Evolutionary conservation across 2,888 invertebrate species (phyloP).

Genomic region (Brachynemurus nebulosus): DNA sequence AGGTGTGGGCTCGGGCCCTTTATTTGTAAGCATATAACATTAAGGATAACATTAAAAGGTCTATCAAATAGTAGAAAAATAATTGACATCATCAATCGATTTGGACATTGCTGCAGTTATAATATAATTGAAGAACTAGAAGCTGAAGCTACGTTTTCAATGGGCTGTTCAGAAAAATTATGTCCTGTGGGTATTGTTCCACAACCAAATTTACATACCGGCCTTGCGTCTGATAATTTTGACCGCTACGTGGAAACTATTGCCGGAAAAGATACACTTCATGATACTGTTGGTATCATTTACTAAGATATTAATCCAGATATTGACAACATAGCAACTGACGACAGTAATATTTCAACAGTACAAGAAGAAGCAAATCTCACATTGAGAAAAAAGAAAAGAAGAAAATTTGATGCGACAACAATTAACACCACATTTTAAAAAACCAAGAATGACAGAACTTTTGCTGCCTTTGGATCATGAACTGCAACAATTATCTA

Average conservation of each 20-base stretch:
- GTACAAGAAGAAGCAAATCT: background rate
- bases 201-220: conserved; percentile 12
- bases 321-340: background rate
- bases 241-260: background rate
- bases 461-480: too few species aligned
- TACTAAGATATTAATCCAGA: conserved; percentile 13
- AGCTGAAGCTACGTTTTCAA: conserved; percentile 12
- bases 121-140: conserved; percentile 17
- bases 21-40: conserved; percentile 19
- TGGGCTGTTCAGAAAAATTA: conserved; percentile 5
- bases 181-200: conserved; percentile 15
- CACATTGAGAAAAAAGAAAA: conserved; percentile 11
- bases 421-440: background rate
- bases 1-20: too few species aligned
- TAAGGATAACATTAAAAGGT: conserved; percentile 20
- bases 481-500: too few species aligned
- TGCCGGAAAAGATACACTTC: background rate
- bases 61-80: conserved; percentile 19
- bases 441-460: background rate
- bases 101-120: conserved; percentile 20
- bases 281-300: background rate
- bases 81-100: conserved; percentile 18
- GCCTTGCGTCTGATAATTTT: conserved; percentile 16
- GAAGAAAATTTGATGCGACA: conserved; percentile 10
- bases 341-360: background rate